These are phyloP conservation scores for Uloborus plumipes DNA, from an alignment of 2,888 invertebrate genomes.

Conservation along the genomic window DNA sequence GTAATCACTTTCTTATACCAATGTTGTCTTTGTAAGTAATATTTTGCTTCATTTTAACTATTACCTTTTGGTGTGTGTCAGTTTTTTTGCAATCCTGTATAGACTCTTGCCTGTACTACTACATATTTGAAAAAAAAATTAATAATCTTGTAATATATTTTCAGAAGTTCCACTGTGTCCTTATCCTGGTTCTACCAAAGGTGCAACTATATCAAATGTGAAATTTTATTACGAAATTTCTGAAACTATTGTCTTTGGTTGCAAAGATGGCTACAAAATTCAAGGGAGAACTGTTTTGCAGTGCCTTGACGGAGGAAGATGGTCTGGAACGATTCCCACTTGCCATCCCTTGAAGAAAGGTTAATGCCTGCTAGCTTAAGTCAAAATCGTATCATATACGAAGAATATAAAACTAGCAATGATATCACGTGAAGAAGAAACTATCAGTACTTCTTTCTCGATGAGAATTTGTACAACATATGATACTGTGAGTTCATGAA, in stretches of 20 bases:
- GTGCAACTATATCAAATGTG: slow-evolving; percentile 80
- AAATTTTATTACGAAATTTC: slow-evolving; percentile 90
- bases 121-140: not conserved
- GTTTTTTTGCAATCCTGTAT: too few species aligned
- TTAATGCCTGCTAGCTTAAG: not conserved
- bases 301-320: slow-evolving; percentile 86
- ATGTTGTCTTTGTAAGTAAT: too few species aligned
- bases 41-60: too few species aligned
- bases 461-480: too few species aligned
- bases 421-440: too few species aligned
- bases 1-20: too few species aligned
- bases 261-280: slow-evolving; percentile 82
- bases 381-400: too few species aligned
- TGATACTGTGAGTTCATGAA: too few species aligned
- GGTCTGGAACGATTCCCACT: slow-evolving; percentile 87
- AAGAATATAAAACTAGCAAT: too few species aligned
- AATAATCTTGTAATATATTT: slow-evolving; percentile 29
- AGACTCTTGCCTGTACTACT: too few species aligned
- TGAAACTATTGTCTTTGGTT: slow-evolving; percentile 86
- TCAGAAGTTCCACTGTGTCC: slow-evolving; percentile 85
- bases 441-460: too few species aligned
- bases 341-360: slow-evolving; percentile 73
- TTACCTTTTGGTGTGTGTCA: too few species aligned
- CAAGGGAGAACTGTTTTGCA: slow-evolving; percentile 84
- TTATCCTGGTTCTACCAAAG: slow-evolving; percentile 88